A percentile compares a stretch with the other conserved stretches of the same genome.
Conservation (phyloP, 2,888 invertebrate genomes). For the Papilio demoleus region DNA sequence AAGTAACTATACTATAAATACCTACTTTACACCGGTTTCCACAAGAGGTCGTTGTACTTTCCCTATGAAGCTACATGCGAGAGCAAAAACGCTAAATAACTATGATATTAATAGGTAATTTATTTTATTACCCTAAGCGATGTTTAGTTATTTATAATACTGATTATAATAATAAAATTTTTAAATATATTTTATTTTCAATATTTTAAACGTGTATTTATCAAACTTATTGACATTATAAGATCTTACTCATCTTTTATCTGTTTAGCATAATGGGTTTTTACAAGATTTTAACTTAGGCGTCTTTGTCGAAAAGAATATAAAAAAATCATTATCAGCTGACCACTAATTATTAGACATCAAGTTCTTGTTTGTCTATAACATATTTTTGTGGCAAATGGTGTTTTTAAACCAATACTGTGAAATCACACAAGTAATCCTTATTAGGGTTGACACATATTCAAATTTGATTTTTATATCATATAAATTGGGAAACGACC, state of each 20-base stretch:
- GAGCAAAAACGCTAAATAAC: neutral
- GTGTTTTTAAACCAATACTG: neutral
- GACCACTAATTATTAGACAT: neutral
- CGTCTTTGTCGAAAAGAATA: neutral
- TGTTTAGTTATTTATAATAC: too few species aligned
- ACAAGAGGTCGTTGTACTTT: slow-evolving; percentile 17
- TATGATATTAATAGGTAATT: neutral
- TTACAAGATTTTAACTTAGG: neutral
- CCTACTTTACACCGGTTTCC: neutral
- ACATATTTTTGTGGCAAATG: neutral
- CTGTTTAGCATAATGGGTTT: slow-evolving; percentile 5
- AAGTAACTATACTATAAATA: neutral
- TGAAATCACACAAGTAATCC: neutral
- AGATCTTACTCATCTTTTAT: slow-evolving; percentile 2
- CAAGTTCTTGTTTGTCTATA: neutral
- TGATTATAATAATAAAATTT: too few species aligned
- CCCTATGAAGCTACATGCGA: neutral
- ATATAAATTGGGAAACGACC: neutral
- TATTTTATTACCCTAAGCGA: too few species aligned
- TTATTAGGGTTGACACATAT: neutral
- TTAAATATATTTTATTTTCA: too few species aligned
- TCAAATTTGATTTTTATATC: neutral
- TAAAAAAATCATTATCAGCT: neutral
- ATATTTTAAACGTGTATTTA: too few species aligned
- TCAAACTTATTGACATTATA: slow-evolving; percentile 16